Evolutionary conservation across 1,140 invertebrate species (phyloP).

Genomic region (Halesus radiatus): DNA sequence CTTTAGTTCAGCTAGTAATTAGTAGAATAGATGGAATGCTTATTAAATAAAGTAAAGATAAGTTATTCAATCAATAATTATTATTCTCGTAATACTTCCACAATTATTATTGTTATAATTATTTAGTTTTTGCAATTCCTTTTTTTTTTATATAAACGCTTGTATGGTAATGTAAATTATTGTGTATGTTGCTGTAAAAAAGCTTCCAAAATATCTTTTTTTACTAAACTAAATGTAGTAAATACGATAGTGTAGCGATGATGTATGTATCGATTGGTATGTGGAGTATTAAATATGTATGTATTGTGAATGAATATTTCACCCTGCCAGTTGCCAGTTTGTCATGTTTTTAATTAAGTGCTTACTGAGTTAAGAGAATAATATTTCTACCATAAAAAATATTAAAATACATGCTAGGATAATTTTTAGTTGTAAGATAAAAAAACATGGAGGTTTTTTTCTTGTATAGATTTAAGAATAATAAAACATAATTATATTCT

Average conservation of each 20-base stretch:
- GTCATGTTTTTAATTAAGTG: neutral
- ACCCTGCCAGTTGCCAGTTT: neutral
- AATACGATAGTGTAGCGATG: neutral
- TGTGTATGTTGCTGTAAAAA: slow-evolving; percentile 20
- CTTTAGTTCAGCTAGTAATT: neutral
- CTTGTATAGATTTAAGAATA: neutral
- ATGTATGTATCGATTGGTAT: neutral
- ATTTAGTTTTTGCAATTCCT: neutral
- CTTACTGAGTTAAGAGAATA: neutral
- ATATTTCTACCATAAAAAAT: neutral
- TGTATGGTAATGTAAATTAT: neutral
- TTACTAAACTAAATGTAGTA: neutral
- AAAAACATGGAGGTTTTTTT: neutral
- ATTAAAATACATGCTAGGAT: neutral
- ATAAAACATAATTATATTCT: neutral
- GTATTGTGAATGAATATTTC: neutral
- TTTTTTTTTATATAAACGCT: no score
- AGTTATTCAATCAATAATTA: neutral
- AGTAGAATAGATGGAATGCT: neutral
- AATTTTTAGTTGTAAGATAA: neutral
- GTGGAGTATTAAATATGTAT: neutral
- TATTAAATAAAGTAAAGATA: neutral
- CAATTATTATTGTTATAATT: neutral
- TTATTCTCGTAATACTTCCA: slow-evolving; percentile 9
- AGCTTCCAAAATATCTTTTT: slow-evolving; percentile 6